A percentile compares a stretch with the other conserved stretches of the same genome.
Evolutionary conservation across 1,140 invertebrate species (phyloP).

Genomic region (Cyrtorhinus lividipennis): DNA sequence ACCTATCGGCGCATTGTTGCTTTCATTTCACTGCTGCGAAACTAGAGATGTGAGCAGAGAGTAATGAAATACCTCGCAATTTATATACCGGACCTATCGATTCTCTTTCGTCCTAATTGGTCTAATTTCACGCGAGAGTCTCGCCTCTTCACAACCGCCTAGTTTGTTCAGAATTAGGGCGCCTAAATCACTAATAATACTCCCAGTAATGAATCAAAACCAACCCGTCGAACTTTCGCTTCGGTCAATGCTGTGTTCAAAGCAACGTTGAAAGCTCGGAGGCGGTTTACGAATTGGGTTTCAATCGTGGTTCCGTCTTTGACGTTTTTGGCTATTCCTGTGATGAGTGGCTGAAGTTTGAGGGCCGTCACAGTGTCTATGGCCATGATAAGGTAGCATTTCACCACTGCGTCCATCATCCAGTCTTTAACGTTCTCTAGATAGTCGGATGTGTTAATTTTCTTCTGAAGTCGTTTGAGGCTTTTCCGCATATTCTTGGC

Average conservation of each 20-base stretch:
- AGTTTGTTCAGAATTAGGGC: too few relatives aligned
- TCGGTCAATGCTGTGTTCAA: not conserved
- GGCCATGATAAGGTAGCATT: not conserved
- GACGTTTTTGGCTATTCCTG: not conserved
- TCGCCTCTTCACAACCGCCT: too few relatives aligned
- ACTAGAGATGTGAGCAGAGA: too few relatives aligned
- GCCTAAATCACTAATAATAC: too few relatives aligned
- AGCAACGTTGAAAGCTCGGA: not conserved
- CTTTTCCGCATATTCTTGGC: not conserved
- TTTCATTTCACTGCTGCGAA: too few relatives aligned
- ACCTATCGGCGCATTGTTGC: too few relatives aligned
- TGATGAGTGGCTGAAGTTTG: not conserved
- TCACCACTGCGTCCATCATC: not conserved
- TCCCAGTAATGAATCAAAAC: too few relatives aligned
- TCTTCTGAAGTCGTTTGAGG: not conserved
- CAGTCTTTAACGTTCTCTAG: not conserved
- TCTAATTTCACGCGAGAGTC: too few relatives aligned
- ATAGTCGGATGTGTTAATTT: not conserved
- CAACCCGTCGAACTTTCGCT: not conserved
- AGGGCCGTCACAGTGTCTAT: not conserved
- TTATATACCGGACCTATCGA: too few relatives aligned
- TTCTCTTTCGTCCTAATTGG: too few relatives aligned
- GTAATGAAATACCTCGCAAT: too few relatives aligned
- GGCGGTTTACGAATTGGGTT: conserved; percentile 1
- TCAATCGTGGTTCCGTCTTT: not conserved